Conservation (phyloP, 2,888 invertebrate species). For the Tenthredo mesomela region DNA sequence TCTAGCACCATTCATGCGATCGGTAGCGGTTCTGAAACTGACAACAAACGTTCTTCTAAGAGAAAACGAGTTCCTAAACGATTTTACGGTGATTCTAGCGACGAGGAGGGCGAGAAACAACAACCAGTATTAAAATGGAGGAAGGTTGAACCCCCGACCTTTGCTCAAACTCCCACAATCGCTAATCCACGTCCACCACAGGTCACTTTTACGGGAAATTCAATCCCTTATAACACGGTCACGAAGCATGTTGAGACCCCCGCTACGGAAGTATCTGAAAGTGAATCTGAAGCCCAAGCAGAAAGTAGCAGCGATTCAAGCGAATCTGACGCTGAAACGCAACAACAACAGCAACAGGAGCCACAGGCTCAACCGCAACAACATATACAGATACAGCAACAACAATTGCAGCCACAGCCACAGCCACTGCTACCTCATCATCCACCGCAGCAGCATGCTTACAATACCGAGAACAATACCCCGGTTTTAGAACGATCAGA, state of each 20-base stretch:
- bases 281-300: slow-evolving; percentile 69
- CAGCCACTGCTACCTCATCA: slow-evolving; percentile 58
- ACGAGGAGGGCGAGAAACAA: slow-evolving; percentile 85
- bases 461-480: slow-evolving; percentile 64
- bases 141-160: slow-evolving; percentile 84
- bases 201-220: slow-evolving; percentile 46
- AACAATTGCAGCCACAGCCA: slow-evolving; percentile 59
- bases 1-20: slow-evolving; percentile 58
- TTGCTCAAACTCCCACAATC: slow-evolving; percentile 32
- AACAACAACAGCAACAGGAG: slow-evolving; percentile 57
- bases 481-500: slow-evolving; percentile 80
- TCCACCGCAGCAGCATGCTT: slow-evolving; percentile 45
- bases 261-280: slow-evolving; percentile 67
- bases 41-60: slow-evolving; percentile 88
- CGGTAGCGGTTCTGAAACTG: slow-evolving; percentile 79
- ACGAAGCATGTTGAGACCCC: slow-evolving; percentile 56
- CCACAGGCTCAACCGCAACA: slow-evolving; percentile 59
- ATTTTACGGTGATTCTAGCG: slow-evolving; percentile 93
- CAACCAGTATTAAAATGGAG: slow-evolving; percentile 87
- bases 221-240: slow-evolving; percentile 60
- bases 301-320: slow-evolving; percentile 73
- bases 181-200: not conserved
- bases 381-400: slow-evolving; percentile 52
- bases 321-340: slow-evolving; percentile 69
- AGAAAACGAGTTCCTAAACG: slow-evolving; percentile 90